These are phyloP conservation scores for Graphium colonna DNA, from an alignment of 2,888 invertebrate genomes.

Conservation along the genomic window DNA sequence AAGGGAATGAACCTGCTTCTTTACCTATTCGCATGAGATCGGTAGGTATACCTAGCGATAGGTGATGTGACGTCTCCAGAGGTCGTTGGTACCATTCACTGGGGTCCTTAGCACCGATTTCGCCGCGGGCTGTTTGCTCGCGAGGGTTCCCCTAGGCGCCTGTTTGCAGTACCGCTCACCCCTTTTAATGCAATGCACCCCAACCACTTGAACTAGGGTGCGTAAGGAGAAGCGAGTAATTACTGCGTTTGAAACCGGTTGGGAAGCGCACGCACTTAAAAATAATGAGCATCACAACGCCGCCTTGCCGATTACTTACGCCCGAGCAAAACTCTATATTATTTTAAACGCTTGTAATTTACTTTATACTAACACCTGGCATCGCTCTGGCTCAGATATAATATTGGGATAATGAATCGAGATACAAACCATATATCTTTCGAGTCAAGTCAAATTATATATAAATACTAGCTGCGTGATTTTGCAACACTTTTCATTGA, in stretches of 20 bases:
- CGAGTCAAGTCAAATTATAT: too few relatives aligned
- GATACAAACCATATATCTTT: too few relatives aligned
- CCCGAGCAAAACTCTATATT: neutral
- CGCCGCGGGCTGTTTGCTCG: conserved; percentile 2
- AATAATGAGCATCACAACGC: conserved; percentile 22
- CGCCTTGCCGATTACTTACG: neutral
- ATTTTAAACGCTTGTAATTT: too few relatives aligned
- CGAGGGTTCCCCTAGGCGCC: conserved; percentile 3
- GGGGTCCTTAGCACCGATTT: conserved; percentile 4
- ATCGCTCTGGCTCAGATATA: too few relatives aligned
- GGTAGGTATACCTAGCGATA: neutral
- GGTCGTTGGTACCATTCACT: conserved; percentile 10
- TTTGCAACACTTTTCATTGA: too few relatives aligned
- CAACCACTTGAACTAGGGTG: conserved; percentile 25
- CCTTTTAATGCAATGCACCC: conserved; percentile 20
- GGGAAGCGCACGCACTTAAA: conserved; percentile 23
- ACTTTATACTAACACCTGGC: too few relatives aligned
- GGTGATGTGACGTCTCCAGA: too few relatives aligned
- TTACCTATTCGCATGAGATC: too few relatives aligned
- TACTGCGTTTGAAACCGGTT: conserved; percentile 23
- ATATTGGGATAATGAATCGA: too few relatives aligned
- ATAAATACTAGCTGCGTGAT: too few relatives aligned
- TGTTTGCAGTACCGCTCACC: conserved; percentile 14
- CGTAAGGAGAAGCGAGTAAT: conserved; percentile 26
- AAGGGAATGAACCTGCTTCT: too few relatives aligned